A percentile compares a stretch with the other conserved stretches of the same genome.
phyloP scores from a whole-genome alignment of 2,113 vertebrate species.

The Xyliphius kryptos region DNA sequence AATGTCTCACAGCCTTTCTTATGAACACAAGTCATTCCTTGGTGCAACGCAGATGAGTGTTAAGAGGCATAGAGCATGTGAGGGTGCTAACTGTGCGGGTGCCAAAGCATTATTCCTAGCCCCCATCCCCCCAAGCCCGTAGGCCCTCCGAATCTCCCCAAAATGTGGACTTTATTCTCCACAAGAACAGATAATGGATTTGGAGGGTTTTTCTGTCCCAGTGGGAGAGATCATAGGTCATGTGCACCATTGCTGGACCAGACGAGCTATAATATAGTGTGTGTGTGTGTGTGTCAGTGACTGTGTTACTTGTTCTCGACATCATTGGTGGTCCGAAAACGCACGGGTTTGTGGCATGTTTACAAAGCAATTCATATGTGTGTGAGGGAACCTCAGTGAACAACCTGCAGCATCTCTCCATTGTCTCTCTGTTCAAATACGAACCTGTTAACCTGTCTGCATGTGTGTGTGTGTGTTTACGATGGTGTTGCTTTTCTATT shows the following conservation, averaged over 20 bases:
- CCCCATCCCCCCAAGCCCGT: conserved; percentile 3
- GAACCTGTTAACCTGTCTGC: conserved; percentile 35
- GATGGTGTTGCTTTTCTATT: conserved; percentile 30
- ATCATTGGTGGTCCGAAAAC: conserved; percentile 3
- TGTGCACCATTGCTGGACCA: conserved; percentile 40
- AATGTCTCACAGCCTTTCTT: no score
- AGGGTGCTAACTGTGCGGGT: no score
- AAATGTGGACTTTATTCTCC: conserved; percentile 45
- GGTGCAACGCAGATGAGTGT: no score
- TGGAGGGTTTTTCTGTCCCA: conserved; percentile 33
- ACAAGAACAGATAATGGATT: conserved; percentile 46
- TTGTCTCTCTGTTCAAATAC: conserved; percentile 16
- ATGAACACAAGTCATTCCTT: no score
- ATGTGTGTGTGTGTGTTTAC: no score
- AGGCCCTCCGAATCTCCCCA: conserved; percentile 37
- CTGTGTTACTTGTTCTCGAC: conserved; percentile 18
- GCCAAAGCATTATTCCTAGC: conserved; percentile 31
- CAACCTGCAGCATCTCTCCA: conserved; percentile 11
- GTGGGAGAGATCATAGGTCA: conserved; percentile 28
- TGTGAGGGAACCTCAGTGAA: not conserved
- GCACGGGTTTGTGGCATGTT: conserved; percentile 1
- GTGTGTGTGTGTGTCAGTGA: conserved; percentile 29
- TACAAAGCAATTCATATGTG: conserved; percentile 22
- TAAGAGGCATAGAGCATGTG: no score
- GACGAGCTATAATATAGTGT: conserved; percentile 38